Conservation (phyloP, 2,888 invertebrate species). For the Luperina nickerlii region DNA sequence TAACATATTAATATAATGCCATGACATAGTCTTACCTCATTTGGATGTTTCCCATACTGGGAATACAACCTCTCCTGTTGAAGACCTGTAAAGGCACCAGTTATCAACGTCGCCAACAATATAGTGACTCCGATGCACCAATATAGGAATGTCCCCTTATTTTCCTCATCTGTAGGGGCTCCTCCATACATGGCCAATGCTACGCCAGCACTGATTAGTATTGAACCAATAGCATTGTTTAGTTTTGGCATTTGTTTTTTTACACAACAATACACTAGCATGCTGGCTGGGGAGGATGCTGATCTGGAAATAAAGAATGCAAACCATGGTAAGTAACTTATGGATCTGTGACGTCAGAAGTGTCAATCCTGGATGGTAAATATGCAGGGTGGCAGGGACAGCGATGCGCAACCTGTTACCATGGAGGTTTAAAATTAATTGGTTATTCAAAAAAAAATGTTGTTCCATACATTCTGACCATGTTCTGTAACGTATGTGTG, state of each 20-base stretch:
- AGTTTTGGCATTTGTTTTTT: constrained; percentile 80
- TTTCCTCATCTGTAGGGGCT: constrained; percentile 79
- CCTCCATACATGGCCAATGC: constrained; percentile 85
- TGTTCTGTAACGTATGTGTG: too few species aligned
- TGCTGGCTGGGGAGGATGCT: constrained; percentile 86
- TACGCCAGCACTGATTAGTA: constrained; percentile 83
- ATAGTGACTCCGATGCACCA: constrained; percentile 86
- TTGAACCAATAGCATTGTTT: constrained; percentile 81
- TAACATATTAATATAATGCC: neutral
- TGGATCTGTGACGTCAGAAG: neutral
- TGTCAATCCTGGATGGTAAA: neutral
- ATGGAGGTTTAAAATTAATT: too few species aligned
- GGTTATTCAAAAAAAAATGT: too few species aligned
- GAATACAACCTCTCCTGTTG: constrained; percentile 85
- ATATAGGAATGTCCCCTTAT: constrained; percentile 77
- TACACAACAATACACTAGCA: constrained; percentile 83
- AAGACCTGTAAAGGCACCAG: constrained; percentile 85
- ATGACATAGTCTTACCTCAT: constrained; percentile 76
- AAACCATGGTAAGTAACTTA: neutral
- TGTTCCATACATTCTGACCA: too few species aligned
- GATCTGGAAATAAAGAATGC: constrained; percentile 75
- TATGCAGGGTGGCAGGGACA: neutral
- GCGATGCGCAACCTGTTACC: neutral
- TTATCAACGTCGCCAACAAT: constrained; percentile 79
- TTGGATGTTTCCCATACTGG: constrained; percentile 86